Evolutionary conservation across 2,113 vertebrate species (phyloP).

Genomic region (Sander lucioperca): DNA sequence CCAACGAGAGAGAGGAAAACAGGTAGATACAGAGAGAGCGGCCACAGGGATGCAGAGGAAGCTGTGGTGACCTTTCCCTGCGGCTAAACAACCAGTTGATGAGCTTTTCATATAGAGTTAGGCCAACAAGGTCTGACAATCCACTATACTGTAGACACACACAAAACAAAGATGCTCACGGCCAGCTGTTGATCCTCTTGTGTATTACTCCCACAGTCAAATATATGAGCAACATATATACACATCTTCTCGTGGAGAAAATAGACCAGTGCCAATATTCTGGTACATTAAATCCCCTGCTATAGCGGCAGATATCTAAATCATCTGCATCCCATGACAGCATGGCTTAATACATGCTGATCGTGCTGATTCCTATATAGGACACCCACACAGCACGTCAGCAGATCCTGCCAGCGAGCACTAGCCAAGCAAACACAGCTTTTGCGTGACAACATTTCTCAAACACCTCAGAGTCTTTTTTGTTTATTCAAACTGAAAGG

Average conservation of each 20-base stretch:
- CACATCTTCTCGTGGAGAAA: constrained; percentile 41
- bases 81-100: constrained; percentile 62
- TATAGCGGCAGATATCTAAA: constrained; percentile 62
- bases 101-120: constrained; percentile 60
- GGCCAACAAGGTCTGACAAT: constrained; percentile 63
- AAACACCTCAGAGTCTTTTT: constrained; percentile 38
- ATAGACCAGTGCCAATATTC: constrained; percentile 37
- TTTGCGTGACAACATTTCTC: constrained; percentile 40
- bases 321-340: constrained; percentile 63
- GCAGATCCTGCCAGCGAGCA: constrained; percentile 39
- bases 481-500: constrained; percentile 48
- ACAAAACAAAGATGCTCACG: constrained; percentile 7
- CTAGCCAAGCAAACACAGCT: constrained; percentile 40
- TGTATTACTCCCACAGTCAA: constrained; percentile 12
- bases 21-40: constrained; percentile 9
- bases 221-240: constrained; percentile 16
- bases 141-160: constrained; percentile 33
- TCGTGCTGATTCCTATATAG: constrained; percentile 58
- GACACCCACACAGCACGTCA: constrained; percentile 64
- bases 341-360: constrained; percentile 63
- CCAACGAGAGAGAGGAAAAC: constrained; percentile 35
- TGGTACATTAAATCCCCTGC: constrained; percentile 26
- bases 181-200: constrained; percentile 32
- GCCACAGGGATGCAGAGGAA: constrained; percentile 40
- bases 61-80: constrained; percentile 74